These are phyloP conservation scores for Drymonia ruficornis DNA, from an alignment of 2,888 invertebrate species.

Conservation along the genomic window DNA sequence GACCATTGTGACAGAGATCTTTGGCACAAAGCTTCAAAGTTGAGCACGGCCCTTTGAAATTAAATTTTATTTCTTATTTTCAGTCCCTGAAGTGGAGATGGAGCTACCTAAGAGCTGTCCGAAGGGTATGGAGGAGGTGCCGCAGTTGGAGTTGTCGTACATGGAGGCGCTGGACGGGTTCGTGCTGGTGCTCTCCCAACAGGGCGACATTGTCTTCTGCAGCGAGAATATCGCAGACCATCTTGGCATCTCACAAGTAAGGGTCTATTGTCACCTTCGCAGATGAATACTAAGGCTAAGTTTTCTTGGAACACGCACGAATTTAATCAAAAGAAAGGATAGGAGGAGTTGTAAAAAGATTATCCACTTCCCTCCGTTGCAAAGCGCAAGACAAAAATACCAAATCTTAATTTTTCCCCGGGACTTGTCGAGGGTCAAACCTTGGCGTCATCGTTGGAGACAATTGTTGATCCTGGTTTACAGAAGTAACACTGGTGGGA, in stretches of 20 bases:
- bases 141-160: constrained; percentile 86
- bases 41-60: neutral
- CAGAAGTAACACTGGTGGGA: no score
- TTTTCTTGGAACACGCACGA: no score
- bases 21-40: neutral
- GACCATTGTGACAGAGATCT: no score
- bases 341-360: no score
- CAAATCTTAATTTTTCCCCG: no score
- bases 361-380: no score
- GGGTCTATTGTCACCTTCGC: neutral
- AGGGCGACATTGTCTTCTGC: constrained; percentile 96
- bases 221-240: constrained; percentile 96
- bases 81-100: constrained; percentile 65
- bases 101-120: constrained; percentile 65
- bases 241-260: constrained; percentile 96
- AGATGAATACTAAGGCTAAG: no score
- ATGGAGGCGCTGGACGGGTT: constrained; percentile 96
- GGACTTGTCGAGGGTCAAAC: no score
- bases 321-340: no score
- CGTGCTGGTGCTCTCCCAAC: constrained; percentile 92
- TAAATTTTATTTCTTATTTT: constrained; percentile 33
- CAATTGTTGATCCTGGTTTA: no score
- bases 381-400: no score
- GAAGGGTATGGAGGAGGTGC: constrained; percentile 71
- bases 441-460: no score